Percentiles rank a stretch among this genome's conserved stretches.
Conservation (phyloP, 2,888 invertebrate genomes). For the Dimorphilus gyrociliatus region DNA sequence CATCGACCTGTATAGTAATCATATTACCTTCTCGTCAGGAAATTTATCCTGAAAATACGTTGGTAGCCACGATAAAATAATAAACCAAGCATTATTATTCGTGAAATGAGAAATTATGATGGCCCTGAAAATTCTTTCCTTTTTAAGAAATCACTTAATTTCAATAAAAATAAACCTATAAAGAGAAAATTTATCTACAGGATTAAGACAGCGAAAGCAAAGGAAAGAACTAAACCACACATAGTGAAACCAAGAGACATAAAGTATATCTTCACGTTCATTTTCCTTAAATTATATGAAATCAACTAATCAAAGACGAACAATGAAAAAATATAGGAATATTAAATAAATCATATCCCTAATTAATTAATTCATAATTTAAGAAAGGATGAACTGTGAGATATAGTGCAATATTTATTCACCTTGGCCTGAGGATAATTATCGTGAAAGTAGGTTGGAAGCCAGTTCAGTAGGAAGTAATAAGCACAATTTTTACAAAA, state of each 20-base stretch:
- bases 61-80: constrained; percentile 54
- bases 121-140: constrained; percentile 48
- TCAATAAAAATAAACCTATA: constrained; percentile 6
- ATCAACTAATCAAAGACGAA: background rate
- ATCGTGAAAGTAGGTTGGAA: constrained; percentile 3
- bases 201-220: background rate
- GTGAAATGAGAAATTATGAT: constrained; percentile 53
- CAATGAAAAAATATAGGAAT: too few relatives aligned
- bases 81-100: constrained; percentile 55
- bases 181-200: background rate
- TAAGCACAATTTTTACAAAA: constrained; percentile 51
- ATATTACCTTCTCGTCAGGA: constrained; percentile 45
- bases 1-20: too few relatives aligned
- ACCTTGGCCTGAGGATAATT: constrained; percentile 1
- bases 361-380: too few relatives aligned
- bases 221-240: too few relatives aligned
- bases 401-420: too few relatives aligned
- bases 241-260: too few relatives aligned
- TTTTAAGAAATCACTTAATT: too few relatives aligned
- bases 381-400: too few relatives aligned
- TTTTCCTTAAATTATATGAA: too few relatives aligned
- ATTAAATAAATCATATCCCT: too few relatives aligned
- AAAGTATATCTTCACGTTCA: too few relatives aligned
- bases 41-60: constrained; percentile 56
- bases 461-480: constrained; percentile 17